Conservation (phyloP, 1,140 invertebrate species). For the Triops cancriformis region DNA sequence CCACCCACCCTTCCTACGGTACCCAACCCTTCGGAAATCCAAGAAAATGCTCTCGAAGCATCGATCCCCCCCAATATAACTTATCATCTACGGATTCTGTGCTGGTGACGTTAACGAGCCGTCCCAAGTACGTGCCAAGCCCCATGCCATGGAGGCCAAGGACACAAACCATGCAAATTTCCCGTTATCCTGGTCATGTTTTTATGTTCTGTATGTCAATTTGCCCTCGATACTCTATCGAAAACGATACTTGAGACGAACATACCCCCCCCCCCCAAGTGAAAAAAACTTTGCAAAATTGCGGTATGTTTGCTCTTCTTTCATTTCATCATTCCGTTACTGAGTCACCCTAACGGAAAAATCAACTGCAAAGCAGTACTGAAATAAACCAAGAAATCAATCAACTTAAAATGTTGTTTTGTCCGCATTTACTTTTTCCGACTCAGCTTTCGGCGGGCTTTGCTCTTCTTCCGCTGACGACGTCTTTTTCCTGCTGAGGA, state of each 20-base stretch:
- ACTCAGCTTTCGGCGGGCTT: background rate
- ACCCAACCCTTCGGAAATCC: too few species aligned
- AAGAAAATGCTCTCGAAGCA: background rate
- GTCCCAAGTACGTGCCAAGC: background rate
- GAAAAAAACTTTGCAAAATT: too few species aligned
- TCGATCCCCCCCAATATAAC: slow-evolving; percentile 3
- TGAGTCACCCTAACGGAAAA: too few species aligned
- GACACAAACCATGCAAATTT: background rate
- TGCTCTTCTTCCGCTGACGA: background rate
- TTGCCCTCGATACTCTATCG: background rate
- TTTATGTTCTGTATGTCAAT: background rate
- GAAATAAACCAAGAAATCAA: background rate
- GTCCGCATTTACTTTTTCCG: background rate
- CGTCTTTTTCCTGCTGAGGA: background rate
- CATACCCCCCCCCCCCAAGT: too few species aligned
- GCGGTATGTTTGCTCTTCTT: too few species aligned
- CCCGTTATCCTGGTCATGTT: background rate
- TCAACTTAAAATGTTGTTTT: background rate
- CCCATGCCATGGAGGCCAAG: background rate
- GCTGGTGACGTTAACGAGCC: background rate
- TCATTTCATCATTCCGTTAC: too few species aligned
- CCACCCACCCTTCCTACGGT: too few species aligned
- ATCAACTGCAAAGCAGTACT: background rate
- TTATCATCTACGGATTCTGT: background rate
- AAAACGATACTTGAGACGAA: background rate